A percentile compares a stretch with the other conserved stretches of the same genome.
phyloP scores from a whole-genome alignment of 2,113 vertebrate genomes.

The Bombycilla garrulus region DNA sequence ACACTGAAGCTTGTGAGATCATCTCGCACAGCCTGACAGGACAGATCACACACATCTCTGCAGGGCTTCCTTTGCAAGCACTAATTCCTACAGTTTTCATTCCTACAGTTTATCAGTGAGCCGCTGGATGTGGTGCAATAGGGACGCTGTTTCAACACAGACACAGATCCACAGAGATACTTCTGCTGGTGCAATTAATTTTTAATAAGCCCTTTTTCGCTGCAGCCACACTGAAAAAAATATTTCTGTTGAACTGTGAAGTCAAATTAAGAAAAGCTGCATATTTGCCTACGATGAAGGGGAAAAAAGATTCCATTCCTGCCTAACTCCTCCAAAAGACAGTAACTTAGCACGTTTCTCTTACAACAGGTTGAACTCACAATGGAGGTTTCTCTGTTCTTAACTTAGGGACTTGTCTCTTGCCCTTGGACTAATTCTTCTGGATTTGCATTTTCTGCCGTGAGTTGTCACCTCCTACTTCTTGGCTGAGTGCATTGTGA shows the following conservation, averaged over 20 bases:
- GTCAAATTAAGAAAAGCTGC: background rate
- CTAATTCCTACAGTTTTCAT: background rate
- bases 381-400: background rate
- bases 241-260: background rate
- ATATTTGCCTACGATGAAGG: background rate
- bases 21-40: background rate
- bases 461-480: slow-evolving; percentile 43
- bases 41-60: background rate
- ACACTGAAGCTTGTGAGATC: background rate
- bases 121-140: background rate
- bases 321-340: background rate
- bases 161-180: background rate
- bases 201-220: background rate
- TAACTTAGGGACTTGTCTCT: background rate
- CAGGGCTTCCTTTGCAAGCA: background rate
- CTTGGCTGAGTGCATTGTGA: slow-evolving; percentile 35
- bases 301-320: fast-evolving
- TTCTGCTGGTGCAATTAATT: background rate
- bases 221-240: background rate
- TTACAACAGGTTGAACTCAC: background rate
- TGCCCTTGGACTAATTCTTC: slow-evolving; percentile 23
- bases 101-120: background rate
- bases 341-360: background rate
- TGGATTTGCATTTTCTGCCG: background rate
- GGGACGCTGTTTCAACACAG: background rate